These are phyloP conservation scores for Empis stercorea DNA, from an alignment of 2,888 invertebrate genomes.

Conservation along the genomic window DNA sequence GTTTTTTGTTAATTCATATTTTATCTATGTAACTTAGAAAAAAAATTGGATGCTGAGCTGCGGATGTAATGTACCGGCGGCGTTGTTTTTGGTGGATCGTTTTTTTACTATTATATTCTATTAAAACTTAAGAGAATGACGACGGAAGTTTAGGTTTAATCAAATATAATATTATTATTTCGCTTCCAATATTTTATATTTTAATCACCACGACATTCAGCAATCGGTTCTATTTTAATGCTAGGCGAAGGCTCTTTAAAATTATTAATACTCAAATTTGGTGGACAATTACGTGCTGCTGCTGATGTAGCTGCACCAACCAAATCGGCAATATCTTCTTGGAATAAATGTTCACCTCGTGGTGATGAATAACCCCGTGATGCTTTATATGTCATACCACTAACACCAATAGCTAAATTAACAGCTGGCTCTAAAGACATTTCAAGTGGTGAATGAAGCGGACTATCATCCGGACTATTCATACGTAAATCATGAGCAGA, in stretches of 20 bases:
- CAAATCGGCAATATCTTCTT: constrained; percentile 46
- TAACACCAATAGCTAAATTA: constrained; percentile 36
- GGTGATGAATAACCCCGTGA: constrained; percentile 41
- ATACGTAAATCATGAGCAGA: constrained; percentile 32
- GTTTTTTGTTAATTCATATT: too few relatives aligned
- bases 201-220: constrained; percentile 52
- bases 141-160: too few relatives aligned
- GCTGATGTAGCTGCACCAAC: constrained; percentile 24
- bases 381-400: constrained; percentile 51
- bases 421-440: constrained; percentile 47
- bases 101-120: too few relatives aligned
- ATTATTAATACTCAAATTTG: constrained; percentile 12
- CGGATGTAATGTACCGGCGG: too few relatives aligned
- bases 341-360: constrained; percentile 45
- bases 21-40: too few relatives aligned
- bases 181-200: too few relatives aligned
- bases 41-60: too few relatives aligned
- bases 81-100: too few relatives aligned
- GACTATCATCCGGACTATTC: constrained; percentile 46
- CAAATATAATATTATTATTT: too few relatives aligned
- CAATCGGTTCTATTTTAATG: constrained; percentile 59
- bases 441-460: constrained; percentile 49
- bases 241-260: constrained; percentile 42
- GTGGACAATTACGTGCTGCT: constrained; percentile 31
- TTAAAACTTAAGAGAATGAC: too few relatives aligned